Conservation (phyloP, 2,888 invertebrate species). For the Mythimna albipuncta region DNA sequence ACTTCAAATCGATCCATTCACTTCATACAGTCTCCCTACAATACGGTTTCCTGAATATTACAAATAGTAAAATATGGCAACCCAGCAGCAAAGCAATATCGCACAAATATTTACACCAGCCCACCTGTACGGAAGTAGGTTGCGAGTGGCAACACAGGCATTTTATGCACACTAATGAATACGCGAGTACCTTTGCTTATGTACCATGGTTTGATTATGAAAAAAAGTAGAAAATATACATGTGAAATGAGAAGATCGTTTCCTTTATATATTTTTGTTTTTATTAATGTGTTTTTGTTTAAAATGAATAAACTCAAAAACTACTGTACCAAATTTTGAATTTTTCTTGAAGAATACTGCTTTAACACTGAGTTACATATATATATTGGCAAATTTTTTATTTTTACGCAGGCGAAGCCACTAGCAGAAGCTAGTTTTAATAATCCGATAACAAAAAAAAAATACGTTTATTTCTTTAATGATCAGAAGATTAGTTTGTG, state of each 20-base stretch:
- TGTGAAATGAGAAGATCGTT: constrained; percentile 2
- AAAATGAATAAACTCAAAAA: too few species aligned
- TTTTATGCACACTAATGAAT: constrained; percentile 60
- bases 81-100: constrained; percentile 50
- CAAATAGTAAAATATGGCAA: constrained; percentile 36
- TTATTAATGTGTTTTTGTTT: too few species aligned
- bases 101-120: constrained; percentile 54
- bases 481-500: too few species aligned
- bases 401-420: too few species aligned
- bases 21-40: not conserved
- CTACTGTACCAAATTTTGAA: too few species aligned
- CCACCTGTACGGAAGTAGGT: constrained; percentile 56
- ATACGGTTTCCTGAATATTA: constrained; percentile 12
- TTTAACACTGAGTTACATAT: too few species aligned
- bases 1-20: not conserved
- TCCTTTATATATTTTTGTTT: too few species aligned
- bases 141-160: constrained; percentile 52
- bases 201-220: constrained; percentile 30
- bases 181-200: constrained; percentile 21
- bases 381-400: too few species aligned
- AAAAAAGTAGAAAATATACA: constrained; percentile 13
- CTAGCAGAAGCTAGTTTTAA: too few species aligned
- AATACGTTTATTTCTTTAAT: too few species aligned
- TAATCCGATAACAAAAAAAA: too few species aligned
- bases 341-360: too few species aligned